Evolutionary conservation across 2,888 invertebrate genomes (phyloP).

Genomic region (Magallana nippona): DNA sequence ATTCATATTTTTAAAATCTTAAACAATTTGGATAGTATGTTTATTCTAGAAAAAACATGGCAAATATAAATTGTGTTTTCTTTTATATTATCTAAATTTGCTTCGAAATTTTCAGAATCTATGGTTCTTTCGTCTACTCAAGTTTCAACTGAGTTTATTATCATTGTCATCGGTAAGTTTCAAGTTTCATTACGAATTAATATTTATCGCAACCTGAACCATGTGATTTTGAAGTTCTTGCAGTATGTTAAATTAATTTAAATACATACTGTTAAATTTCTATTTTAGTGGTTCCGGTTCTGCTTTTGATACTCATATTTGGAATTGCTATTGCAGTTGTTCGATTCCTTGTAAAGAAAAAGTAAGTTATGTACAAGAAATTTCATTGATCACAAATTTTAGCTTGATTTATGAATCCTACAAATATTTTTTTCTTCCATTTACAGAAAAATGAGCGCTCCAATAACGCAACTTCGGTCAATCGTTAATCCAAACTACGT

Average conservation of each 20-base stretch:
- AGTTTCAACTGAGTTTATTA: background rate
- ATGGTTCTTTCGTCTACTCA: background rate
- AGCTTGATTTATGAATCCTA: background rate
- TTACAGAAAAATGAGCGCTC: conserved; percentile 14
- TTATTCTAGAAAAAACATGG: no score
- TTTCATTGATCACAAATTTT: background rate
- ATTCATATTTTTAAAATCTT: no score
- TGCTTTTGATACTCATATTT: conserved; percentile 9
- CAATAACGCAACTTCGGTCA: background rate
- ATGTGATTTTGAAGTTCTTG: background rate
- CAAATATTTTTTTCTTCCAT: no score
- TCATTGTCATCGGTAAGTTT: background rate
- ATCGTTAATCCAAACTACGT: conserved; percentile 26
- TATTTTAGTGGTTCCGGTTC: background rate
- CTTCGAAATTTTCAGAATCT: no score
- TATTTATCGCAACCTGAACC: background rate
- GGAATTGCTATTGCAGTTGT: background rate
- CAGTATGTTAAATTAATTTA: background rate
- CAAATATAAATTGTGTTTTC: no score
- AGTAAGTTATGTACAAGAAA: background rate
- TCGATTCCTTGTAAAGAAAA: background rate
- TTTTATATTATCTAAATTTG: no score
- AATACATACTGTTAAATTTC: background rate
- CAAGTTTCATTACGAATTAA: background rate
- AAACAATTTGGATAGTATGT: no score